Conservation (phyloP, 2,113 vertebrate species). For the Ammodytes dubius region DNA sequence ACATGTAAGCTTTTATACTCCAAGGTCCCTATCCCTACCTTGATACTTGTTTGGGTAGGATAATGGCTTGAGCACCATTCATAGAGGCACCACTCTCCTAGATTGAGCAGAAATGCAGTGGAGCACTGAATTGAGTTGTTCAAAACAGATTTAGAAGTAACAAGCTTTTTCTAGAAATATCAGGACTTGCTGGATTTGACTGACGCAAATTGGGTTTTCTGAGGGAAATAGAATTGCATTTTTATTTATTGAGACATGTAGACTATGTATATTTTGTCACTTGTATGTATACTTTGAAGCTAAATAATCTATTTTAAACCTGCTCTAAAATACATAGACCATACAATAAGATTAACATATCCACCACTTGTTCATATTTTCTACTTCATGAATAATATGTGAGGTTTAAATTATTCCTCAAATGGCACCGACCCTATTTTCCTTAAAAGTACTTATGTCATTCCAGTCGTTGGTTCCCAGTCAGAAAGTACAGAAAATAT, state of each 20-base stretch:
- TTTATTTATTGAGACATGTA: neutral
- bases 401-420: conserved; percentile 26
- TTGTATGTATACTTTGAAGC: neutral
- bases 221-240: neutral
- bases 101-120: conserved; percentile 1
- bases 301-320: neutral
- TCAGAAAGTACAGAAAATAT: neutral
- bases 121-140: conserved; percentile 4
- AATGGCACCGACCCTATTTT: conserved; percentile 37
- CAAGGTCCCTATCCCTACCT: conserved; percentile 32
- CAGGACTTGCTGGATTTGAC: neutral
- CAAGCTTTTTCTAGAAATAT: neutral
- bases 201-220: conserved; percentile 1
- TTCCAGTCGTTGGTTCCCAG: neutral
- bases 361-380: neutral
- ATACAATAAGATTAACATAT: too few species aligned
- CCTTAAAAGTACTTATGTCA: conserved; percentile 12
- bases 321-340: neutral
- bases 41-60: conserved; percentile 17
- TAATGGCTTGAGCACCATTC: conserved; percentile 38
- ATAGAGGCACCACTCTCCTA: conserved; percentile 26
- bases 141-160: neutral
- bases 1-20: conserved; percentile 45
- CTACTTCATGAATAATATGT: conserved; percentile 29
- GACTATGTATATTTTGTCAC: neutral